phyloP scores from a whole-genome alignment of 2,113 vertebrate species.

The Glaucidium brasilianum region DNA sequence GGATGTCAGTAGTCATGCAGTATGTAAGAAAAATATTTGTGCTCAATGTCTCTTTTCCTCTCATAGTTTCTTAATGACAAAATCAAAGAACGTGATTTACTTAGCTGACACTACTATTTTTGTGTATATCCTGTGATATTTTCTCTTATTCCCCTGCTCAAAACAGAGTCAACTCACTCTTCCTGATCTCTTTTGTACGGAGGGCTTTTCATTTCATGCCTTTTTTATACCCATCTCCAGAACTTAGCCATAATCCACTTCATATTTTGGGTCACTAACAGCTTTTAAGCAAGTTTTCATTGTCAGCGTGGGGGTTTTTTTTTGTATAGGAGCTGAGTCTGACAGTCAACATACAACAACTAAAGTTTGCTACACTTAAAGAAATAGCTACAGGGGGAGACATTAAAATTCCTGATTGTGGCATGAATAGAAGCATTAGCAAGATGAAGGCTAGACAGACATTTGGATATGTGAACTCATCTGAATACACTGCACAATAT shows the following conservation, averaged over 20 bases:
- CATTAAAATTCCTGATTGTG: background rate
- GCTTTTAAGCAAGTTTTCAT: background rate
- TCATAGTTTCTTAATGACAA: background rate
- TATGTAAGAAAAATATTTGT: background rate
- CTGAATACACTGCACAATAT: background rate
- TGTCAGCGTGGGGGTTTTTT: background rate
- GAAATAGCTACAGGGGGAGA: background rate
- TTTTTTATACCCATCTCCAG: background rate
- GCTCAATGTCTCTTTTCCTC: background rate
- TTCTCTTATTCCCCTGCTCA: background rate
- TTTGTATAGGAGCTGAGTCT: background rate
- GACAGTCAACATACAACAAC: background rate
- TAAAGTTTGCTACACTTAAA: background rate
- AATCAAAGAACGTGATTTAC: background rate
- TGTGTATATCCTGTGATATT: background rate
- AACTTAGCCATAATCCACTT: background rate
- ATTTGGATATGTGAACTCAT: background rate
- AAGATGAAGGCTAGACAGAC: background rate
- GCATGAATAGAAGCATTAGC: background rate
- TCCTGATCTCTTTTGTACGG: background rate
- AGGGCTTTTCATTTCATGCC: background rate
- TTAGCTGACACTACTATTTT: background rate
- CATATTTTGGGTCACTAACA: background rate
- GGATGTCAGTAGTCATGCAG: background rate
- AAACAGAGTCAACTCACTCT: background rate